Evolutionary conservation across 2,797 vertebrate genomes (phyloP).

Genomic region (Hyperoplus immaculatus): DNA sequence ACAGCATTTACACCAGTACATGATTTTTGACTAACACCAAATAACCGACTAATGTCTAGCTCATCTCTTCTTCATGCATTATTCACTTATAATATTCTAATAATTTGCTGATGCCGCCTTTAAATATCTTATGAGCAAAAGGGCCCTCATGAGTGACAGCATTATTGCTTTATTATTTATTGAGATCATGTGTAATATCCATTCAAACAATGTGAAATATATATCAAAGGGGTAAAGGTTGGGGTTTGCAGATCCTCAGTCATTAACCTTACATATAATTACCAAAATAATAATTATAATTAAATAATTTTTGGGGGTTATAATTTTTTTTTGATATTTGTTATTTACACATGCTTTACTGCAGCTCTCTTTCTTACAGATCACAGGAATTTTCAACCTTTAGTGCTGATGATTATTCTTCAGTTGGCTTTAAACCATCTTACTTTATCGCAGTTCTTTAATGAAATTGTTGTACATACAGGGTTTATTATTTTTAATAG

Average conservation of each 20-base stretch:
- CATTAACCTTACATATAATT: slow-evolving; percentile 7
- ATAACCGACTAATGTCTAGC: not conserved
- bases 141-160: slow-evolving; percentile 18
- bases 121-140: slow-evolving; percentile 65
- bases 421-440: not conserved
- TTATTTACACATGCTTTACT: not conserved
- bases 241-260: not conserved
- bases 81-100: slow-evolving; percentile 63
- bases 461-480: not conserved
- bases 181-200: slow-evolving; percentile 38
- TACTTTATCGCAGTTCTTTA: not conserved
- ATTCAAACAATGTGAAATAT: slow-evolving; percentile 13
- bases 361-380: not conserved
- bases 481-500: slow-evolving; percentile 3
- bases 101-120: slow-evolving; percentile 44
- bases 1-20: not conserved
- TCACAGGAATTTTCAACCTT: not conserved
- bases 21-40: not conserved
- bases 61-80: slow-evolving; percentile 60
- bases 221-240: slow-evolving; percentile 3
- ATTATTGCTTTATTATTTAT: slow-evolving; percentile 71
- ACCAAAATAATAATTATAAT: not conserved
- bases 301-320: not conserved
- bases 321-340: not conserved
- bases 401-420: not conserved